Evolutionary conservation across 2,113 vertebrate genomes (phyloP).

Genomic region (Sphyrna mokarran): DNA sequence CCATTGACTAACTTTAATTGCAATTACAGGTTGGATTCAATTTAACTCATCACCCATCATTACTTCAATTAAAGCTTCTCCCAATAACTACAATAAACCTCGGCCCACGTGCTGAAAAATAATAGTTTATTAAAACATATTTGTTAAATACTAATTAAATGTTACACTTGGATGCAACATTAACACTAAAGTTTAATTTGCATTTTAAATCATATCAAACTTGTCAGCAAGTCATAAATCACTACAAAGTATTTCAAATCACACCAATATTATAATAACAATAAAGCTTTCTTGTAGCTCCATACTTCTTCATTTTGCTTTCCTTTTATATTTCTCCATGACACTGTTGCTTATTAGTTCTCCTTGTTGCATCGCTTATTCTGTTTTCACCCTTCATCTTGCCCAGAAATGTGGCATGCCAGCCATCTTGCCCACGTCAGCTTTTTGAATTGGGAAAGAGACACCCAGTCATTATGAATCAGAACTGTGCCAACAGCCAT

Average conservation of each 20-base stretch:
- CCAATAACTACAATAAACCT: background rate
- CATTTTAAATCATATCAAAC: conserved; percentile 12
- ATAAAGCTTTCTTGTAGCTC: background rate
- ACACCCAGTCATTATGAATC: background rate
- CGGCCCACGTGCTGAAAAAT: background rate
- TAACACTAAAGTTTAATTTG: conserved; percentile 3
- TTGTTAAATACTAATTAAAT: conserved; percentile 23
- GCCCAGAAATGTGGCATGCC: background rate
- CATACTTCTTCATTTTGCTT: background rate
- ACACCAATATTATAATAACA: too few species aligned
- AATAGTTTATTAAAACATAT: conserved; percentile 22
- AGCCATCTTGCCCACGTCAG: background rate
- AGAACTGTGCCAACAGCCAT: background rate
- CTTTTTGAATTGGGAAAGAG: background rate
- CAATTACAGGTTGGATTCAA: background rate
- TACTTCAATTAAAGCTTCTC: background rate
- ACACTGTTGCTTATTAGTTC: background rate
- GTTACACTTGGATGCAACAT: conserved; percentile 2
- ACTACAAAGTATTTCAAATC: background rate
- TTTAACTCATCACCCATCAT: conserved; percentile 27
- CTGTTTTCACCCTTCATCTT: background rate
- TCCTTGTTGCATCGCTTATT: background rate
- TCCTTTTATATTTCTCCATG: background rate
- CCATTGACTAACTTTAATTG: background rate
- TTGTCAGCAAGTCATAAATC: conserved; percentile 25